A percentile compares a stretch with the other conserved stretches of the same genome.
Conservation (phyloP, 1,140 invertebrate species). For the Procambarus clarkii region DNA sequence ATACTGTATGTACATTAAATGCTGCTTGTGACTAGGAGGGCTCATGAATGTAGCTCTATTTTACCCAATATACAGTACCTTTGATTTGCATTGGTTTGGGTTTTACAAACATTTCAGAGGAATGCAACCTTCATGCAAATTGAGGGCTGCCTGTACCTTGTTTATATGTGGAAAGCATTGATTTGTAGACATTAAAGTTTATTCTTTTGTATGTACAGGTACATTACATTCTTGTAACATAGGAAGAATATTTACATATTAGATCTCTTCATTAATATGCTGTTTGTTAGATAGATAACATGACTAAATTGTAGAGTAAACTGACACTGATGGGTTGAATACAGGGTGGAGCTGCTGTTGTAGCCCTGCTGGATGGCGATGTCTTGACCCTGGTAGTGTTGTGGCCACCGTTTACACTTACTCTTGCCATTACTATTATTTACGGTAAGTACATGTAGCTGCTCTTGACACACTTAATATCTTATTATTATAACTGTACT, state of each 20-base stretch:
- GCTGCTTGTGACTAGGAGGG: no score
- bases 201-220: not conserved
- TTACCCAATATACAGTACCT: no score
- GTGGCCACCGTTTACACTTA: constrained; percentile 66
- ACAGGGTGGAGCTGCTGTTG: constrained; percentile 54
- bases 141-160: not conserved
- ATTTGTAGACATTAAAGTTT: not conserved
- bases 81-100: no score
- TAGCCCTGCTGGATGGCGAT: constrained; percentile 46
- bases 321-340: not conserved
- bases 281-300: not conserved
- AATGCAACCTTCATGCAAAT: no score
- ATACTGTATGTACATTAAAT: no score
- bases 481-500: not conserved
- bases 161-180: not conserved
- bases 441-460: constrained; percentile 32
- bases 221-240: constrained; percentile 8
- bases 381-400: constrained; percentile 53
- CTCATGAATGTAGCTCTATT: no score
- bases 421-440: constrained; percentile 62
- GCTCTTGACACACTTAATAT: not conserved
- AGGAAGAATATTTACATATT: not conserved
- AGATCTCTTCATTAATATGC: not conserved
- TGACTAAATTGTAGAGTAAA: not conserved
- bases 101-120: no score